Base-by-base conservation (phyloP, 2,888 invertebrate genomes). In the Dasypolia templi region DNA sequence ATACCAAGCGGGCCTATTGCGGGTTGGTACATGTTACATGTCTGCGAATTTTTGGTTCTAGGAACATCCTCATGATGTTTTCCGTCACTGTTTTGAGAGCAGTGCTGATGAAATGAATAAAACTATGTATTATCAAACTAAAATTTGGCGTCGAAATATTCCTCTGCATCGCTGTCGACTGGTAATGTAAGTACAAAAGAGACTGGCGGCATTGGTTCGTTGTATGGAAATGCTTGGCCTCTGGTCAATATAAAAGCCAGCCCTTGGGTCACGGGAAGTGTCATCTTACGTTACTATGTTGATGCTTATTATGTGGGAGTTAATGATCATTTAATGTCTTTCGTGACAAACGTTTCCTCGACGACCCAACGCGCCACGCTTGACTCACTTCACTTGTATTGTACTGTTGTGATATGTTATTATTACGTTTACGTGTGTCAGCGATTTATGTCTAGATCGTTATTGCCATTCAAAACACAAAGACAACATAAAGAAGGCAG, bases 281-380 rank as follows among this genome's bases (percentile, higher is more conserved):
- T n/a, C n/a, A n/a, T 72, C 62, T 67, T 66, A 79, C 71, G 63
- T 77, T 68, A 69, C 68, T 64, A 73, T 58, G 68, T 72, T 69
- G 64, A 61, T 76, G 69, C 29, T 53, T 69, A 62, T 65, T 72
- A 77, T 67, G 78, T 76, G 64, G 75, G 72, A 68, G 74, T 75
- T 62, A 66, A 75, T 62, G 80, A 75, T 83, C 84, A 84, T 89
- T 90, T 89, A 90, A 89, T 88, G 88, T 91, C 91, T 92, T 91
- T 93, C 91, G 92, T 94, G 92, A 92, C 93, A 92, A 93, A 91
- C 89, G 87, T 91, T 93, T 93, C 91, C 91, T 92, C 88, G 85
- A 83, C 88, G 87, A 90, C 89, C 89, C 89, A 93, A 92, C 93
- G 91, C 87, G 91, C 90, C 89, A 92, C 90, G 91, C 83, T 90